Percentiles rank a stretch among this genome's conserved stretches.
phyloP scores from a whole-genome alignment of 1,140 invertebrate genomes.

The Dolichoris vasculosae region DNA sequence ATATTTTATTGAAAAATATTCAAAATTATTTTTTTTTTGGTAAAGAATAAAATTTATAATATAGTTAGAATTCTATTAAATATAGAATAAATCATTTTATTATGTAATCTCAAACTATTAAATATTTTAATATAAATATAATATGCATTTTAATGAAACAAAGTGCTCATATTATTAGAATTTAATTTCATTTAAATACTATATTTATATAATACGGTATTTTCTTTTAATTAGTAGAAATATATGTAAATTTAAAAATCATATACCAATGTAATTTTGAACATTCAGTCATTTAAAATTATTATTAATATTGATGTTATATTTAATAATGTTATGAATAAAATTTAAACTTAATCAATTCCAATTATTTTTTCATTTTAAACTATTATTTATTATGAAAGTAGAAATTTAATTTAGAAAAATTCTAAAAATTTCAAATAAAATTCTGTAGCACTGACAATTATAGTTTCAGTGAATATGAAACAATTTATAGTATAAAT shows the following conservation, averaged over 20 bases:
- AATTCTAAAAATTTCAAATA: slow-evolving; percentile 1
- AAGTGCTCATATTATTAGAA: not conserved
- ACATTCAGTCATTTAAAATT: too few species aligned
- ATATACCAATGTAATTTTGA: too few species aligned
- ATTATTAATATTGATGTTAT: too few species aligned
- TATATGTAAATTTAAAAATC: too few species aligned
- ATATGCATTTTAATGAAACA: not conserved
- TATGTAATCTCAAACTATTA: not conserved
- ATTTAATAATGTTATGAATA: too few species aligned
- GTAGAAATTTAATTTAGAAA: not conserved
- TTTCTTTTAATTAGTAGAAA: too few species aligned
- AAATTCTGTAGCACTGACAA: not conserved
- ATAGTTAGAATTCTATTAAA: not conserved
- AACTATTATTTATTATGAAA: too few species aligned
- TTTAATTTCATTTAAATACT: too few species aligned
- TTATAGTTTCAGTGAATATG: slow-evolving; percentile 17
- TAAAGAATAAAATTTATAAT: slow-evolving; percentile 1
- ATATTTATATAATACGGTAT: too few species aligned
- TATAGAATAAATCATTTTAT: not conserved
- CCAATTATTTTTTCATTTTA: too few species aligned
- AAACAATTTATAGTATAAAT: not conserved
- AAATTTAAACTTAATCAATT: too few species aligned
- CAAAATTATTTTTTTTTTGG: slow-evolving; percentile 21
- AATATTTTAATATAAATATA: slow-evolving; percentile 3
- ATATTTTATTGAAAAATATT: slow-evolving; percentile 39